A percentile compares a stretch with the other conserved stretches of the same genome.
These are phyloP conservation scores for Drosophila melanica DNA, from an alignment of 1,140 invertebrate genomes.

Conservation along the genomic window DNA sequence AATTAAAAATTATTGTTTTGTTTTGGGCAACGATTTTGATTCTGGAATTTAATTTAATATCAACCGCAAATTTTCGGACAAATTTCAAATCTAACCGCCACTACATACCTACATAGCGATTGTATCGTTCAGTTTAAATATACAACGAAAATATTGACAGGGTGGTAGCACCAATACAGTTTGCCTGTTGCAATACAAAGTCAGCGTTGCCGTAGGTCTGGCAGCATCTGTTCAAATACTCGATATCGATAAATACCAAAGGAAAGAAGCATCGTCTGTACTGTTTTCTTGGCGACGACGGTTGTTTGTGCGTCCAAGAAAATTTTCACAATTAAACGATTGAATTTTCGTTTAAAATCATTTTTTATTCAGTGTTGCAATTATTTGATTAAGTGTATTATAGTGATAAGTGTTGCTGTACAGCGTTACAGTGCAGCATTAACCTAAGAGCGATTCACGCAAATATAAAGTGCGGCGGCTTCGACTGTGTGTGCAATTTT, in stretches of 20 bases:
- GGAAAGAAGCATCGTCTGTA: background rate
- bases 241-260: conserved; percentile 17
- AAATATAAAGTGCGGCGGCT: conserved; percentile 48
- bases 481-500: conserved; percentile 36
- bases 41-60: no score
- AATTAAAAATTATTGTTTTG: no score
- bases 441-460: conserved; percentile 3
- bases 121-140: background rate
- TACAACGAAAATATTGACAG: background rate
- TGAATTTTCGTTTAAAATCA: conserved; percentile 24
- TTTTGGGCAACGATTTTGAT: no score
- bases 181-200: background rate
- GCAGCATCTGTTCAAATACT: background rate
- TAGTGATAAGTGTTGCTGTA: conserved; percentile 9
- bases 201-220: background rate
- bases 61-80: no score
- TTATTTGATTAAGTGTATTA: conserved; percentile 1
- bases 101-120: background rate
- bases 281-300: conserved; percentile 16
- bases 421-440: background rate
- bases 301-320: conserved; percentile 8
- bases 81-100: background rate
- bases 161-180: background rate
- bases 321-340: conserved; percentile 1
- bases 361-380: conserved; percentile 23